Base-by-base conservation (phyloP, 2,797 vertebrate species). In the Lacerta viridis region DNA sequence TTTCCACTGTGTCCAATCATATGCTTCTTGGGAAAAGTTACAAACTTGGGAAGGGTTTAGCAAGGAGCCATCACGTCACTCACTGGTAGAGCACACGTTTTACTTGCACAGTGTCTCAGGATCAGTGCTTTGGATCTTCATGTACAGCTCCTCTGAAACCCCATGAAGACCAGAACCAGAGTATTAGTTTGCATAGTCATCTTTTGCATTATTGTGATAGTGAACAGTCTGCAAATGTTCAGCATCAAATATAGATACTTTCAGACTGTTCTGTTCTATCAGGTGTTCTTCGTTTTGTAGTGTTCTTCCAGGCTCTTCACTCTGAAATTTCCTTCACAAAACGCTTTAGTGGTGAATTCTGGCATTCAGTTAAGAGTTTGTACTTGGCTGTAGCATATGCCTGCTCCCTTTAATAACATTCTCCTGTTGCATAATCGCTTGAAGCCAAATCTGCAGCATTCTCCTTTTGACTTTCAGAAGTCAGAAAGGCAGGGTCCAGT, bases 261-360 rank as follows among this genome's bases (percentile, higher is more conserved):
- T 86, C 43, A 39, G 81, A 59, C 79, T 55, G 3, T 88, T 88
- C 27, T 0, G 0, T 90, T 78, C 88, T 89, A 82, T 39, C 74
- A 25, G 1, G 2, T 27, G 68, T 8, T 93, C 92, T 87, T 86
- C 85, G 9, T 86, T 82, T 84, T 91, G 89, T 68, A 10, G 33
- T 27, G 15, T 77, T 74, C 18, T 46, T 61, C 41, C 36, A 82
- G 7, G 91, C 87, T 87, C 93, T 95, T 93, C 91, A 92, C 88
- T 87, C 74, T 88, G 80, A 89, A 71, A 68, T 64, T 89, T 81
- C 85, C 87, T 39, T 86, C 90, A 87, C 2, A 7, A 82, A 93
- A 84, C 71, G 39, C 76, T n/a, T 92, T 11, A 0, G 72, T 18
- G 76, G 72, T 80, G 61, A 74, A 89, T 88, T 82, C 27, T 72